phyloP scores from a whole-genome alignment of 2,888 invertebrate species.

The Hemithea aestivaria region DNA sequence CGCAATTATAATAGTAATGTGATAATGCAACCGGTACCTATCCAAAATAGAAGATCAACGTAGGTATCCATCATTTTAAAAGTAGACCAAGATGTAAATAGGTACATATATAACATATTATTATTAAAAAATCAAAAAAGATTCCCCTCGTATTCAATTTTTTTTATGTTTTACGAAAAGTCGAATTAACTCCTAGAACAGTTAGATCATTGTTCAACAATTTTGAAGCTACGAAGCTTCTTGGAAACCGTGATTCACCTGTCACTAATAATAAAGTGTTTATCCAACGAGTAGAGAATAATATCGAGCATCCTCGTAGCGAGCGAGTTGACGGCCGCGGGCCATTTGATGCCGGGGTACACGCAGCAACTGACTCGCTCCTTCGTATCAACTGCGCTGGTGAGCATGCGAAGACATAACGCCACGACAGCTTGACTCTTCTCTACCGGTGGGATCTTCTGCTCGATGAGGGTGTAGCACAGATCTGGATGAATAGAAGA shows the following conservation, averaged over 20 bases:
- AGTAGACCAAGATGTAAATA: too few relatives aligned
- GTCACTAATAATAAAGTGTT: conserved; percentile 48
- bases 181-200: too few relatives aligned
- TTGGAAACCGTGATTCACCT: conserved; percentile 39
- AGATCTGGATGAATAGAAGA: conserved; percentile 44
- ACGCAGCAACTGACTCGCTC: conserved; percentile 42
- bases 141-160: too few relatives aligned
- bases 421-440: conserved; percentile 52
- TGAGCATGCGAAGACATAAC: conserved; percentile 45
- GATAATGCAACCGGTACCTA: too few relatives aligned
- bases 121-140: too few relatives aligned
- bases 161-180: too few relatives aligned
- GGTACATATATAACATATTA: too few relatives aligned
- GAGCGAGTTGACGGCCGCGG: conserved; percentile 35
- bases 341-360: conserved; percentile 57
- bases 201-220: too few relatives aligned
- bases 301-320: conserved; percentile 45
- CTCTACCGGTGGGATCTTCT: conserved; percentile 54
- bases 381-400: conserved; percentile 34
- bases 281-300: conserved; percentile 43
- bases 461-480: conserved; percentile 46
- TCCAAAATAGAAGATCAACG: too few relatives aligned
- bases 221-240: too few relatives aligned
- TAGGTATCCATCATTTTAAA: too few relatives aligned
- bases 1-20: too few relatives aligned